These are phyloP conservation scores for Myiozetetes cayanensis DNA, from an alignment of 2,113 vertebrate genomes.

Conservation along the genomic window DNA sequence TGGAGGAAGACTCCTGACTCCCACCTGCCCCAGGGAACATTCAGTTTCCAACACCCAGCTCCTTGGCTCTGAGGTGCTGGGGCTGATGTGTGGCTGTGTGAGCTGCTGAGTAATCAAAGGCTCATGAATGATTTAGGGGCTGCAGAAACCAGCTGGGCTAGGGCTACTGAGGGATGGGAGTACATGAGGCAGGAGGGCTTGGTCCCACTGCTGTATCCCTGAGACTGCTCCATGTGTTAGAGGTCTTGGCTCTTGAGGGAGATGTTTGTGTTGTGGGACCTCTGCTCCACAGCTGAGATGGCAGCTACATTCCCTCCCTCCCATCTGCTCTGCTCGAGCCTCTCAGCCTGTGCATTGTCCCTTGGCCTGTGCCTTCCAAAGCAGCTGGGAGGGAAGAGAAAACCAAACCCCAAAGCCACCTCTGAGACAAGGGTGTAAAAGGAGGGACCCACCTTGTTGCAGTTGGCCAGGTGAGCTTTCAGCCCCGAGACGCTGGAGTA, in stretches of 20 bases:
- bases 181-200: background rate
- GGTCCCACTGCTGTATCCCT: fast-evolving
- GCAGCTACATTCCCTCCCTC: background rate
- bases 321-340: fast-evolving
- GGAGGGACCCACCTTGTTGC: slow-evolving; percentile 86
- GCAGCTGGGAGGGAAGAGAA: fast-evolving
- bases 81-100: background rate
- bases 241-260: background rate
- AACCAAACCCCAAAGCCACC: background rate
- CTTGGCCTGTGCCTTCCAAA: background rate
- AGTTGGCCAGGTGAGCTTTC: slow-evolving; percentile 96
- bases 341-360: background rate
- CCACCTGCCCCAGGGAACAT: background rate
- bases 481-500: slow-evolving; percentile 97
- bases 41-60: background rate
- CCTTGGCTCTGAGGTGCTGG: background rate
- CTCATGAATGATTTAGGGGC: fast-evolving
- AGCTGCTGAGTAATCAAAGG: background rate
- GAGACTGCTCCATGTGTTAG: fast-evolving
- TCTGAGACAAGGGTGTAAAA: background rate
- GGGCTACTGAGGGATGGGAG: background rate
- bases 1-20: background rate
- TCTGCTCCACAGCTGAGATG: background rate
- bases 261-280: background rate
- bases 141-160: background rate